Conservation (phyloP, 2,888 invertebrate genomes). For the Eristalis pertinax region DNA sequence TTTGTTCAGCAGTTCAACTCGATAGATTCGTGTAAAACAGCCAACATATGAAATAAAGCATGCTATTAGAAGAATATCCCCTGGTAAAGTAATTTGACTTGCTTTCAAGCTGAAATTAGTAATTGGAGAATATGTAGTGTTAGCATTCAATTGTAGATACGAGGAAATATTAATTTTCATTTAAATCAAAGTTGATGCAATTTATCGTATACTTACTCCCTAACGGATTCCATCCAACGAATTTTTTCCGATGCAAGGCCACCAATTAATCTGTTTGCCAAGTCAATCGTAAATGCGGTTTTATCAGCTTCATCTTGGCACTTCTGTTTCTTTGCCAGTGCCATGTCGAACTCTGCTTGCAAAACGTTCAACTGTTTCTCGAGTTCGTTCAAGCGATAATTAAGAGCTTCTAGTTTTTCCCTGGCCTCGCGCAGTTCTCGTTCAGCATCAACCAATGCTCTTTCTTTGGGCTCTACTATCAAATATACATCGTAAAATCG, state of each 20-base stretch:
- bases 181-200: neutral
- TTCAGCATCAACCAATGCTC: slow-evolving; percentile 92
- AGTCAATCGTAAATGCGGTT: slow-evolving; percentile 92
- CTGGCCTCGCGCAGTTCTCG: slow-evolving; percentile 91
- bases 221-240: slow-evolving; percentile 88
- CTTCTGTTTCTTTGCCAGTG: slow-evolving; percentile 92
- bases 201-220: slow-evolving; percentile 78
- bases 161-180: too few relatives aligned
- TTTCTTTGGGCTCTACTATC: slow-evolving; percentile 94
- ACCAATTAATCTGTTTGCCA: slow-evolving; percentile 95
- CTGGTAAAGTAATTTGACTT: slow-evolving; percentile 90
- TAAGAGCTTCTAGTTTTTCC: slow-evolving; percentile 89
- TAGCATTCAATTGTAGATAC: neutral
- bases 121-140: neutral
- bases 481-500: slow-evolving; percentile 94
- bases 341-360: slow-evolving; percentile 92
- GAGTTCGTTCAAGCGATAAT: slow-evolving; percentile 85
- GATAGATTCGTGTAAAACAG: slow-evolving; percentile 93
- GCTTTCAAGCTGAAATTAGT: slow-evolving; percentile 83
- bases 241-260: slow-evolving; percentile 96
- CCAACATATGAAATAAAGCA: slow-evolving; percentile 98
- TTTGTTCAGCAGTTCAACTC: slow-evolving; percentile 88
- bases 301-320: slow-evolving; percentile 96
- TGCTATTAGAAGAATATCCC: slow-evolving; percentile 93
- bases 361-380: slow-evolving; percentile 90